Evolutionary conservation across 1,140 invertebrate genomes (phyloP).

Genomic region (Eumeta japonica): DNA sequence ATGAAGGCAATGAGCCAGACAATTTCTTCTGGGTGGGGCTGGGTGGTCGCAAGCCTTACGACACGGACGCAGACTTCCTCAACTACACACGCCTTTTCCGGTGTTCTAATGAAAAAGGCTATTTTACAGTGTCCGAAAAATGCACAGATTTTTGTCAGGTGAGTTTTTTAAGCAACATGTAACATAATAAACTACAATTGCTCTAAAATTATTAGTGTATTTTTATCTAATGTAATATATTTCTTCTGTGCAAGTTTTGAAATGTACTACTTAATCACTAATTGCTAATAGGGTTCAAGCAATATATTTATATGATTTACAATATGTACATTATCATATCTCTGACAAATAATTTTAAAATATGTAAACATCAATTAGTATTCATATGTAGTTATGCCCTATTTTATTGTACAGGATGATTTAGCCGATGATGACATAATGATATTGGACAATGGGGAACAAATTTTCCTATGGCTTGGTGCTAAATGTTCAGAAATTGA

Average conservation of each 20-base stretch:
- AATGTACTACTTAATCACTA: no score
- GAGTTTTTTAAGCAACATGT: no score
- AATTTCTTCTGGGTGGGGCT: slow-evolving; percentile 99
- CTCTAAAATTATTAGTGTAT: background rate
- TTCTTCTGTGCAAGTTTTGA: no score
- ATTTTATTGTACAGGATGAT: no score
- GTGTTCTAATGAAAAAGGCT: slow-evolving; percentile 99
- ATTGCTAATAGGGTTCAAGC: no score
- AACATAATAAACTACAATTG: background rate
- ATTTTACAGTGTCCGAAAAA: slow-evolving; percentile 98
- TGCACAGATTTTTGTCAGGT: slow-evolving; percentile 99
- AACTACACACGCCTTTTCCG: slow-evolving; percentile 92
- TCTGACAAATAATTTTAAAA: no score
- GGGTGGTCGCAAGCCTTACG: slow-evolving; percentile 90
- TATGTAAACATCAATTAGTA: no score
- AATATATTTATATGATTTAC: no score
- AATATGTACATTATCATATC: no score
- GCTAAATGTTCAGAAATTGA: slow-evolving; percentile 96
- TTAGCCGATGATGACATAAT: slow-evolving; percentile 99
- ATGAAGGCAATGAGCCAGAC: slow-evolving; percentile 97
- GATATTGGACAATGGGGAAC: slow-evolving; percentile 97
- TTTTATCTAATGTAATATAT: background rate
- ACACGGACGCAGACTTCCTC: slow-evolving; percentile 90
- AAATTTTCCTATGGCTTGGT: slow-evolving; percentile 98
- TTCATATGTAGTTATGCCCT: no score